Percentiles rank a stretch among this genome's conserved stretches.
These are phyloP conservation scores for Microplitis mediator DNA, from an alignment of 1,140 invertebrate species.

Conservation along the genomic window DNA sequence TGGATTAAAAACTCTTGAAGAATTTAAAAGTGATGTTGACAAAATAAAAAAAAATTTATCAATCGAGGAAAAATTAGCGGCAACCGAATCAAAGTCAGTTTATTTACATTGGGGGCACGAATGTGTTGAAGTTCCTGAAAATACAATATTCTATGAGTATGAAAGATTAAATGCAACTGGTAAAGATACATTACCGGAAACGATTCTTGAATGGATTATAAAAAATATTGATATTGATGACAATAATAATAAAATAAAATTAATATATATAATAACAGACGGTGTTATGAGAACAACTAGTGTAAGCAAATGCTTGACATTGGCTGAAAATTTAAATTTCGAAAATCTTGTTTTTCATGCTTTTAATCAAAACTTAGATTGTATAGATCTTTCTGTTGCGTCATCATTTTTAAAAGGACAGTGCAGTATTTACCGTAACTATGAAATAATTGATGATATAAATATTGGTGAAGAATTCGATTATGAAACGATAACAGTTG, in stretches of 20 bases:
- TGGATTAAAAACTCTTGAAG: not conserved
- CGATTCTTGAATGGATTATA: not conserved
- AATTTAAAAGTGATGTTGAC: not conserved
- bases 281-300: not conserved
- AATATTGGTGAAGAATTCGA: not conserved
- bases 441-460: not conserved
- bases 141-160: not conserved
- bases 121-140: not conserved
- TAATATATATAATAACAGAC: not conserved
- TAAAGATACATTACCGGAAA: not conserved
- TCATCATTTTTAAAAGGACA: not conserved
- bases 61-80: not conserved
- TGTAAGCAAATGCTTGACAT: not conserved
- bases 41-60: not conserved
- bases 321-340: not conserved
- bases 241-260: not conserved
- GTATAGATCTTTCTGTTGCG: not conserved
- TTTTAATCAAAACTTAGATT: not conserved
- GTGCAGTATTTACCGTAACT: not conserved
- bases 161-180: too few species aligned
- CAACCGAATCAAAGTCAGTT: not conserved
- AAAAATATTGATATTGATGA: not conserved
- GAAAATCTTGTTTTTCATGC: not conserved
- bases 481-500: not conserved
- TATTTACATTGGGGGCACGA: not conserved